phyloP scores from a whole-genome alignment of 2,113 vertebrate genomes.

The Pholis gunnellus region DNA sequence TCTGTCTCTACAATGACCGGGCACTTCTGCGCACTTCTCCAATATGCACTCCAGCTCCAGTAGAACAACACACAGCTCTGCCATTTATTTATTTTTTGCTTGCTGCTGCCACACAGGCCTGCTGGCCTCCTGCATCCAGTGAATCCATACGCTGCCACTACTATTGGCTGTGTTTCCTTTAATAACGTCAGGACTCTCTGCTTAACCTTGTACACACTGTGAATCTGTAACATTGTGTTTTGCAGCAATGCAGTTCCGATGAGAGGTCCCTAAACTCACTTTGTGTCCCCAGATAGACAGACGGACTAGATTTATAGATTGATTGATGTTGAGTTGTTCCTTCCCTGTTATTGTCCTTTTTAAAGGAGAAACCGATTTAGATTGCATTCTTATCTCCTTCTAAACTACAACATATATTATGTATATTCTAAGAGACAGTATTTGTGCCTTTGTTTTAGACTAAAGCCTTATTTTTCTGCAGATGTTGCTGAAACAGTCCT shows the following conservation, averaged over 20 bases:
- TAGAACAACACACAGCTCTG: slow-evolving; percentile 33
- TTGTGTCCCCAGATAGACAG: background rate
- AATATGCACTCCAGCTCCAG: slow-evolving; percentile 35
- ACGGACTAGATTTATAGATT: background rate
- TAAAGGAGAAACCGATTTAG: background rate
- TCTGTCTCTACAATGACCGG: slow-evolving; percentile 31
- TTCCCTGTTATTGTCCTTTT: background rate
- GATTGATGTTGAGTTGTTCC: background rate
- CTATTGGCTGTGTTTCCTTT: background rate
- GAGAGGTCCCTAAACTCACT: background rate
- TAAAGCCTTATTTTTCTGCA: background rate
- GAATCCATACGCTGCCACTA: slow-evolving; percentile 23
- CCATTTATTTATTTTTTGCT: slow-evolving; percentile 16
- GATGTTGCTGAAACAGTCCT: background rate
- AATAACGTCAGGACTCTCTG: slow-evolving; percentile 12
- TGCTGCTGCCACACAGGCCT: slow-evolving; percentile 4
- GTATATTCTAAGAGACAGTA: background rate
- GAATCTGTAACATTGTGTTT: background rate
- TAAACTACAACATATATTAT: background rate
- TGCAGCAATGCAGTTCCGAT: background rate
- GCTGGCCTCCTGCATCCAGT: background rate
- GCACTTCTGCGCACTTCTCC: slow-evolving; percentile 31
- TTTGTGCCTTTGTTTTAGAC: background rate
- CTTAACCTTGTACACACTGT: background rate
- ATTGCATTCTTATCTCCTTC: background rate